Conservation (phyloP, 2,888 invertebrate species). For the Polia nebulosa region DNA sequence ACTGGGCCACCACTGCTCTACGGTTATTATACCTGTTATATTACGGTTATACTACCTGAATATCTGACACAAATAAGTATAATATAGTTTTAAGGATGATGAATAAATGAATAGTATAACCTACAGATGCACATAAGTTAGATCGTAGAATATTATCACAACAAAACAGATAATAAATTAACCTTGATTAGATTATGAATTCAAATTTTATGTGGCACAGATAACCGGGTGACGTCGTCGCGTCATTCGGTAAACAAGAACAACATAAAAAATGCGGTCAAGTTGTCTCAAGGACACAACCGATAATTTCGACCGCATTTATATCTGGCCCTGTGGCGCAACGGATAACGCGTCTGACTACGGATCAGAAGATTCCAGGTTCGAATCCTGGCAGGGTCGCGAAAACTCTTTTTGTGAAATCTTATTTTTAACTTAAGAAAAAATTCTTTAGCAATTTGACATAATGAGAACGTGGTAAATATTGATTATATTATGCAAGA, state of each 20-base stretch:
- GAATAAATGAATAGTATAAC: no score
- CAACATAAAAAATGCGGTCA: neutral
- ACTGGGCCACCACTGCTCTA: no score
- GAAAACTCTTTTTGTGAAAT: constrained; percentile 6
- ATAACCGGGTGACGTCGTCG: constrained; percentile 43
- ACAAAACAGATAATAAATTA: neutral
- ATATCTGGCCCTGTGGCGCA: constrained; percentile 91
- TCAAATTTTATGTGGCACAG: constrained; percentile 29
- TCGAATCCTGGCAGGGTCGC: constrained; percentile 92
- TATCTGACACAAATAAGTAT: no score
- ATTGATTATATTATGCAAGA: no score
- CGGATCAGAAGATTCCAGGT: constrained; percentile 94
- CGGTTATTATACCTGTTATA: no score
- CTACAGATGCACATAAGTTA: neutral
- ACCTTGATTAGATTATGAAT: neutral
- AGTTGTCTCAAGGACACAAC: neutral
- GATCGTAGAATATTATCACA: neutral
- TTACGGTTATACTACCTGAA: no score
- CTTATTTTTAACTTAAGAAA: neutral
- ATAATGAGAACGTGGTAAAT: no score
- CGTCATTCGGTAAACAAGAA: constrained; percentile 15
- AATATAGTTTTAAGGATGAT: no score
- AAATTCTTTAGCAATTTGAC: no score
- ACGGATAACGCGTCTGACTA: constrained; percentile 94
- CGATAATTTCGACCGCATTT: rapidly evolving